Evolutionary conservation across 2,797 vertebrate species (phyloP), one percentile per base, ranked within the genome.

Genomic region (Brotogeris chrysoptera): DNA sequence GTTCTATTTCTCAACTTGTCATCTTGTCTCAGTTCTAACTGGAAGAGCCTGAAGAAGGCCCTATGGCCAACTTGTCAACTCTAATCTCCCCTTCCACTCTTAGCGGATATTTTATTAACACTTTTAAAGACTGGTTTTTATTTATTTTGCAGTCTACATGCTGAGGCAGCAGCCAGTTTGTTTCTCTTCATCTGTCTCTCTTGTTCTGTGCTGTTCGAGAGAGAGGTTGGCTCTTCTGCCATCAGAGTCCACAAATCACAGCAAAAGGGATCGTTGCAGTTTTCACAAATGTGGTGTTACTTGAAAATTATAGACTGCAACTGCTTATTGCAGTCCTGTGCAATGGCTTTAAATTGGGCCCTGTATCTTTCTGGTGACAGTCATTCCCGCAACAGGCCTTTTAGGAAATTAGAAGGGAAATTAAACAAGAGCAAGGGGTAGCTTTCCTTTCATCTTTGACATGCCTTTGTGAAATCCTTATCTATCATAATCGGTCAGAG

Each of bases 51-150:
- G 83, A 79, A 95, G 96, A 95, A 95, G 95, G 95, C 95, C 98
- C 96, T 69, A 84, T 94, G 94, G 97, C 93, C 92, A 95, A 84
- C 59, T 80, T 95, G 96, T 98, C 98, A 97, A 84, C 94, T 97
- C 90, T 73, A 93, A 97, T 97, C 94, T 95, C 93, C 96, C 82
- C 84, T 93, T 88, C 41, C 84, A 57, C 86, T 97, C 94, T 66
- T 91, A 89, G 92, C 49, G 49, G 94, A 88, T 86, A 93, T 91
- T 94, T 92, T 96, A 72, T 95, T 89, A 96, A 93, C 73, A 84
- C 86, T 95, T 82, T 96, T 87, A 41, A 91, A 94, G 93, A 55
- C 59, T 90, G 5, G 74, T 94, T 95, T 65, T 66, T 95, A 69
- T 93, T 85, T 90, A 89, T 94, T 88, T 95, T 89, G 65, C 72